Evolutionary conservation across 2,888 invertebrate species (phyloP).

Genomic region (Microplitis deprimator): DNA sequence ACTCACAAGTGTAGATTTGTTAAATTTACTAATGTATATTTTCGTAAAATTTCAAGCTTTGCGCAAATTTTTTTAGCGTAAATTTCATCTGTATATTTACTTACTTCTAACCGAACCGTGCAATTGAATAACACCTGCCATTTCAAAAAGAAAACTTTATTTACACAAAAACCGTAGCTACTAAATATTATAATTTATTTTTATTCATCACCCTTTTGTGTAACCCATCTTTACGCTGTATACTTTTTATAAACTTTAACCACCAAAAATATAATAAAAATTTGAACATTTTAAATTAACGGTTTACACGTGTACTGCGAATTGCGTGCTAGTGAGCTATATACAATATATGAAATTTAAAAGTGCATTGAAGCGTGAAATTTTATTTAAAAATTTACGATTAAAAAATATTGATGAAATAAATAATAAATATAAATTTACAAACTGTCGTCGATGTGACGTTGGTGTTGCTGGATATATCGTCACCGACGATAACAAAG

Average conservation of each 20-base stretch:
- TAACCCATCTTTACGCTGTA: neutral
- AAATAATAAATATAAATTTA: neutral
- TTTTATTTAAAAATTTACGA: neutral
- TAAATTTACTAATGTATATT: neutral
- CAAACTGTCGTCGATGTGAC: neutral
- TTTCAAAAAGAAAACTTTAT: neutral
- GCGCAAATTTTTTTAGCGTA: neutral
- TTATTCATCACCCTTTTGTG: neutral
- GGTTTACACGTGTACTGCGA: neutral
- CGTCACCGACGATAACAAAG: too few relatives aligned
- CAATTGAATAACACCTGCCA: neutral
- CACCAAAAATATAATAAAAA: neutral
- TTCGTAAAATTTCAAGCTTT: neutral
- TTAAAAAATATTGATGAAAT: neutral
- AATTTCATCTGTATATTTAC: neutral
- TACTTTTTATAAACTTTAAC: neutral
- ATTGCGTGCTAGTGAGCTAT: neutral
- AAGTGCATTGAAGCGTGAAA: neutral
- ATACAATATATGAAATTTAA: neutral
- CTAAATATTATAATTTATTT: neutral
- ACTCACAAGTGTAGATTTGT: neutral
- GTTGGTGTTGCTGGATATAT: neutral
- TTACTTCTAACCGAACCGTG: neutral
- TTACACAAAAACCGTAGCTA: neutral
- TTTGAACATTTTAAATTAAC: neutral